Evolutionary conservation across 2,888 invertebrate species (phyloP).

Genomic region (Drosophila demipolita): DNA sequence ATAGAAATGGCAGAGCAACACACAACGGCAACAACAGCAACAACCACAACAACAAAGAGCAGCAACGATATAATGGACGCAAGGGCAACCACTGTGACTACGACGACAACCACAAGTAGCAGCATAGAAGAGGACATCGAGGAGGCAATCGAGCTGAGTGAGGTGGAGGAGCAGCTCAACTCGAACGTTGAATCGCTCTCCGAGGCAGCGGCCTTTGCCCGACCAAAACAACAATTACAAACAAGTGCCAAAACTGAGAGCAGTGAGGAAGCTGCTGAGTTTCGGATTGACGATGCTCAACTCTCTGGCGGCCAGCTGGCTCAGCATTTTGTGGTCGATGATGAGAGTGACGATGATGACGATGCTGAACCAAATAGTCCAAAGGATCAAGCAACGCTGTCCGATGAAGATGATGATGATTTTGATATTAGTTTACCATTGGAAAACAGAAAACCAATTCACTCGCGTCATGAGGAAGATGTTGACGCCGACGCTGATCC

Average conservation of each 20-base stretch:
- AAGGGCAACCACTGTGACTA: slow-evolving; percentile 51
- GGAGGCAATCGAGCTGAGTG: slow-evolving; percentile 82
- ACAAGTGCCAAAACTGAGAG: slow-evolving; percentile 62
- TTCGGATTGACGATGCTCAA: slow-evolving; percentile 83
- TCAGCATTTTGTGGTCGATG: slow-evolving; percentile 82
- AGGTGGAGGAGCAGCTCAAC: slow-evolving; percentile 73
- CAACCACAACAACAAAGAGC: slow-evolving; percentile 59
- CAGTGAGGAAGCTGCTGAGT: slow-evolving; percentile 65
- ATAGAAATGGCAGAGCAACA: slow-evolving; percentile 82
- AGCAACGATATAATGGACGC: slow-evolving; percentile 52
- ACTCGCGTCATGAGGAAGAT: slow-evolving; percentile 67
- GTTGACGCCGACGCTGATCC: neutral
- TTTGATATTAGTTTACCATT: slow-evolving; percentile 71
- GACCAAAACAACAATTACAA: slow-evolving; percentile 29
- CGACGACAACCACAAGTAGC: slow-evolving; percentile 69
- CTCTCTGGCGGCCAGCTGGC: slow-evolving; percentile 83
- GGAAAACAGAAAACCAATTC: slow-evolving; percentile 56
- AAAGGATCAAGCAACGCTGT: slow-evolving; percentile 16
- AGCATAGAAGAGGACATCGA: slow-evolving; percentile 85
- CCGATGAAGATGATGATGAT: slow-evolving; percentile 60
- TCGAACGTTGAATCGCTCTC: slow-evolving; percentile 55
- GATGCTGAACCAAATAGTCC: slow-evolving; percentile 28
- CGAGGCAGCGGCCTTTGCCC: slow-evolving; percentile 52
- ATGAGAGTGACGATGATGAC: slow-evolving; percentile 69
- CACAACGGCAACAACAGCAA: slow-evolving; percentile 41